phyloP scores from a whole-genome alignment of 2,888 invertebrate genomes.

The Zele albiditarsus region DNA sequence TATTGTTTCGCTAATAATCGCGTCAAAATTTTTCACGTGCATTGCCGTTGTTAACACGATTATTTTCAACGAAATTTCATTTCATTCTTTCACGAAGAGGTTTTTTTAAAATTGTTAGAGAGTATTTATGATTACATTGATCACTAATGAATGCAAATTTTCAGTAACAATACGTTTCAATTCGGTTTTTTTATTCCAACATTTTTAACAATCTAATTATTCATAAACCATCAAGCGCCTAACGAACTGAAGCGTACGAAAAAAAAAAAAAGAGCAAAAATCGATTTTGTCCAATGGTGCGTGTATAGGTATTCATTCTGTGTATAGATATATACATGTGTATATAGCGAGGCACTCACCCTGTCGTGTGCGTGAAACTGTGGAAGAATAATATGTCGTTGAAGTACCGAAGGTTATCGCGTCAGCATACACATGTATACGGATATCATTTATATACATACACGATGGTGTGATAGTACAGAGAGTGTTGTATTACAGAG shows the following conservation, averaged over 20 bases:
- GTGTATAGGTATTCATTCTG: background rate
- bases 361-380: background rate
- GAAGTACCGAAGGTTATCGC: conserved; percentile 3
- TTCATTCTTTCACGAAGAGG: no score
- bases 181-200: conserved; percentile 6
- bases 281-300: conserved; percentile 15
- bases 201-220: conserved; percentile 20
- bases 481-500: background rate
- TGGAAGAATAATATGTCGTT: conserved; percentile 1
- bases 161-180: background rate
- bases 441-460: background rate
- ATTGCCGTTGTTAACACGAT: no score
- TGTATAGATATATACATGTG: no score
- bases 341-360: no score
- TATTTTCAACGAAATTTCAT: no score
- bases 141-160: conserved; percentile 1
- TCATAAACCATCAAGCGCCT: conserved; percentile 11
- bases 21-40: no score
- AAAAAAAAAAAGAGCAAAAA: conserved; percentile 1
- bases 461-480: background rate
- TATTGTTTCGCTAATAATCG: no score
- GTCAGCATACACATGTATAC: background rate
- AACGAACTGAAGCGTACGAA: conserved; percentile 18
- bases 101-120: no score
- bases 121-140: no score